Evolutionary conservation across 2,888 invertebrate species (phyloP).

Genomic region (Temnothorax rugatulus): DNA sequence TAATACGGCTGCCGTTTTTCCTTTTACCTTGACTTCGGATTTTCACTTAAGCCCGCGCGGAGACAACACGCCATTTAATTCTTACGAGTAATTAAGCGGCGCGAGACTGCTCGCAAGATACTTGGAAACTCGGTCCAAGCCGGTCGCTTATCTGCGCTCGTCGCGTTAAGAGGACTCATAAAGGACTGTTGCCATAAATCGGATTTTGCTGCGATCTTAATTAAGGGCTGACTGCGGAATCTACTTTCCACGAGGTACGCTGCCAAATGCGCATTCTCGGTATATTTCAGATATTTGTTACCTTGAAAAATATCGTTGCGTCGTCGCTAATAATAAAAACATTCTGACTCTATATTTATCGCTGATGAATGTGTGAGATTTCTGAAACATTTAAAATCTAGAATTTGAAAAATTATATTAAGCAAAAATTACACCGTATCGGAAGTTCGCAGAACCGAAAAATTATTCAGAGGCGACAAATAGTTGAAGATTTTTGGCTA

Average conservation of each 20-base stretch:
- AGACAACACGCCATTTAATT: constrained; percentile 31
- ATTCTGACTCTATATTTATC: background rate
- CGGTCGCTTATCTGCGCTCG: constrained; percentile 67
- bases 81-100: constrained; percentile 46
- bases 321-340: background rate
- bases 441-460: background rate
- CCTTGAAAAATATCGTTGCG: background rate
- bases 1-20: constrained; percentile 3
- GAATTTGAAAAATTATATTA: background rate
- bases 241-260: constrained; percentile 60
- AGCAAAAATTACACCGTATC: background rate
- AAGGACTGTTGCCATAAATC: constrained; percentile 67
- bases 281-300: background rate
- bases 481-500: background rate
- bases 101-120: constrained; percentile 55
- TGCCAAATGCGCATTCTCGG: background rate
- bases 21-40: background rate
- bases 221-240: constrained; percentile 68
- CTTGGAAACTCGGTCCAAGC: constrained; percentile 68
- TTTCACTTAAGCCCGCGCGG: constrained; percentile 24
- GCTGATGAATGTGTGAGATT: background rate
- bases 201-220: constrained; percentile 64
- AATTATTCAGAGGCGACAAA: background rate
- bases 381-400: background rate
- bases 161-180: constrained; percentile 67